A percentile compares a stretch with the other conserved stretches of the same genome.
Evolutionary conservation across 2,113 vertebrate genomes (phyloP).

Genomic region (Psilopogon haemacephalus): DNA sequence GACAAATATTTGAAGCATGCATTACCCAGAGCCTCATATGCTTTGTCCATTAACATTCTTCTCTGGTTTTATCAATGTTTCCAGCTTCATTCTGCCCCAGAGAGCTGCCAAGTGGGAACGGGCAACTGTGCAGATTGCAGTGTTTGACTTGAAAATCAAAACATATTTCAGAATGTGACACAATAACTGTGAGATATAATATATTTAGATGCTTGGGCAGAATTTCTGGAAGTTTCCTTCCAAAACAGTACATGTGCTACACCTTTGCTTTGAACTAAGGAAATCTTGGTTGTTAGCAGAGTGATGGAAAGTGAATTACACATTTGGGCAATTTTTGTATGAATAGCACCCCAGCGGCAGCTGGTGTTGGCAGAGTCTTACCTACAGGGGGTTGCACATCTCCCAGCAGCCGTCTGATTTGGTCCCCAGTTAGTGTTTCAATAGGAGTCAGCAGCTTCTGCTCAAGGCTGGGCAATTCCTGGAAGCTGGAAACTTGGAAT

Average conservation of each 20-base stretch:
- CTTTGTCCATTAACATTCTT: neutral
- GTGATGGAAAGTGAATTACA: neutral
- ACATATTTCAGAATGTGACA: neutral
- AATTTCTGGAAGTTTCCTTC: neutral
- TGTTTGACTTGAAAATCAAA: neutral
- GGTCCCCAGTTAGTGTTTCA: slow-evolving; percentile 75
- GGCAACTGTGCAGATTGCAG: neutral
- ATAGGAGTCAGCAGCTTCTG: slow-evolving; percentile 82
- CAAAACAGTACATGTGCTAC: neutral
- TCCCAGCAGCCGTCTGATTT: slow-evolving; percentile 66
- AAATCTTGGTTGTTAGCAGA: neutral
- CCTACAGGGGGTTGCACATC: slow-evolving; percentile 1
- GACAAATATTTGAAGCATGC: neutral
- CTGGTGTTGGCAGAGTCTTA: neutral
- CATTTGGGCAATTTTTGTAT: neutral
- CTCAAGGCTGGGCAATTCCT: slow-evolving; percentile 81
- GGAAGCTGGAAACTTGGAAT: slow-evolving; percentile 83
- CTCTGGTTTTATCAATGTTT: neutral
- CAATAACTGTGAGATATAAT: neutral
- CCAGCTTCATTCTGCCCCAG: neutral
- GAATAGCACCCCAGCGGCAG: neutral
- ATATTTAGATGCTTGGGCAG: neutral
- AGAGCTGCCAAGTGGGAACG: neutral
- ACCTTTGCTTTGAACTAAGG: neutral
- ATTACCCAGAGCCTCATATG: neutral